Conservation (phyloP, 92 coral and sea anemone genomes). For the Heteractis magnifica region DNA sequence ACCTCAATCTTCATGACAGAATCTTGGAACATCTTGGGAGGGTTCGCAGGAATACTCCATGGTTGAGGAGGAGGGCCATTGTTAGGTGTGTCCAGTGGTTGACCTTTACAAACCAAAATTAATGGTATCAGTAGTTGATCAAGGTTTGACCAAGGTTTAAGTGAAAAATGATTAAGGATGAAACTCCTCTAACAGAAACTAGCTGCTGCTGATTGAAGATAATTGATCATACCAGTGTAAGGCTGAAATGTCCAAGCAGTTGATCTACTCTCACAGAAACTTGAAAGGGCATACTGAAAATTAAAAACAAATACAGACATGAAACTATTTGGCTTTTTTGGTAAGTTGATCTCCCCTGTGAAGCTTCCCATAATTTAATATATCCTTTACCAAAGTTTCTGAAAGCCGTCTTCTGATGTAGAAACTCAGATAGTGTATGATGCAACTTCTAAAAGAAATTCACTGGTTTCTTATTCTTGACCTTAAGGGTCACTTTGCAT, state of each 20-base stretch:
- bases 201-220: background rate
- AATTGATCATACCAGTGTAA: conserved; percentile 50
- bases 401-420: no score
- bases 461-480: no score
- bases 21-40: conserved; percentile 65
- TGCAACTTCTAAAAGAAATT: no score
- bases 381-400: no score
- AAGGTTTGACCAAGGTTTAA: no score
- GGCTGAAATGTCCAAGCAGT: conserved; percentile 76
- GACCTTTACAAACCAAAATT: conserved; percentile 44
- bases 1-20: conserved; percentile 72
- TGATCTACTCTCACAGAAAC: conserved; percentile 75
- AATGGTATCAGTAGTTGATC: background rate
- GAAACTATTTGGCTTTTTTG: no score
- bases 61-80: conserved; percentile 80
- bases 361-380: no score
- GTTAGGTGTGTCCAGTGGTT: conserved; percentile 75
- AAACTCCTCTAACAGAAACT: no score
- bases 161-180: no score
- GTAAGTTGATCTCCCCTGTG: no score
- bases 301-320: background rate
- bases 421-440: no score
- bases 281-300: conserved; percentile 64
- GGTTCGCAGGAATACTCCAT: conserved; percentile 70
- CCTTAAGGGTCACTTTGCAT: no score